phyloP scores from a whole-genome alignment of 1,140 invertebrate species.

The Drosophila biarmipes region DNA sequence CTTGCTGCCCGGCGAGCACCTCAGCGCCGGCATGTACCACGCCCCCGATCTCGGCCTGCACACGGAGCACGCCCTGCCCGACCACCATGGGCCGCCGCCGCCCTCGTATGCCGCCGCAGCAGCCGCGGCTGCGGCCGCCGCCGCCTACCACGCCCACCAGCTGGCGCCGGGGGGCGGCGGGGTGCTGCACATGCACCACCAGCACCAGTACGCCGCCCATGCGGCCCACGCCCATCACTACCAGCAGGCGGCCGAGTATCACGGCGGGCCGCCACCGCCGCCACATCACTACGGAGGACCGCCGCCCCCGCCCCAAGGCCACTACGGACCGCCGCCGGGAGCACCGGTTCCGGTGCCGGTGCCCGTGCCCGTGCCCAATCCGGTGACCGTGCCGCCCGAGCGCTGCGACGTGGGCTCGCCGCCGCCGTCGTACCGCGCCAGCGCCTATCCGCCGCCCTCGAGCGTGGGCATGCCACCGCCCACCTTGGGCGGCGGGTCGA shows the following conservation, averaged over 20 bases:
- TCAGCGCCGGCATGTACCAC: slow-evolving; percentile 77
- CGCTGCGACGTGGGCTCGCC: slow-evolving; percentile 78
- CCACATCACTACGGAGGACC: slow-evolving; percentile 60
- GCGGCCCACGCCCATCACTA: slow-evolving; percentile 63
- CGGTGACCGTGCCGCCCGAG: slow-evolving; percentile 40
- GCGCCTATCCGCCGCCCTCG: slow-evolving; percentile 61
- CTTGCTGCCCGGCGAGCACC: slow-evolving; percentile 58
- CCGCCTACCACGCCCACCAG: slow-evolving; percentile 76
- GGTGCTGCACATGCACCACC: slow-evolving; percentile 64
- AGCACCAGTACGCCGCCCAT: slow-evolving; percentile 70
- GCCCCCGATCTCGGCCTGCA: slow-evolving; percentile 76
- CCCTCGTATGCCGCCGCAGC: slow-evolving; percentile 73
- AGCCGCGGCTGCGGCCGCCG: slow-evolving; percentile 76
- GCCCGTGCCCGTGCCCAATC: slow-evolving; percentile 24
- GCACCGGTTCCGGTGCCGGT: slow-evolving; percentile 36
- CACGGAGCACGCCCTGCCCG: slow-evolving; percentile 71
- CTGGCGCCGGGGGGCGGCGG: slow-evolving; percentile 62
- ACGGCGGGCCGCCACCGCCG: slow-evolving; percentile 59
- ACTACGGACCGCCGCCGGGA: slow-evolving; percentile 54
- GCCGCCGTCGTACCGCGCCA: slow-evolving; percentile 77
- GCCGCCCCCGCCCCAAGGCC: slow-evolving; percentile 36
- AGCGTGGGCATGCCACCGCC: slow-evolving; percentile 52
- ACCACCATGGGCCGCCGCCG: slow-evolving; percentile 76
- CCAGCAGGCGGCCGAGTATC: slow-evolving; percentile 72
- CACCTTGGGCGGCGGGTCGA: slow-evolving; percentile 69